Evolutionary conservation across 2,797 vertebrate genomes (phyloP).

Genomic region (Scolopax bukidnonensis): DNA sequence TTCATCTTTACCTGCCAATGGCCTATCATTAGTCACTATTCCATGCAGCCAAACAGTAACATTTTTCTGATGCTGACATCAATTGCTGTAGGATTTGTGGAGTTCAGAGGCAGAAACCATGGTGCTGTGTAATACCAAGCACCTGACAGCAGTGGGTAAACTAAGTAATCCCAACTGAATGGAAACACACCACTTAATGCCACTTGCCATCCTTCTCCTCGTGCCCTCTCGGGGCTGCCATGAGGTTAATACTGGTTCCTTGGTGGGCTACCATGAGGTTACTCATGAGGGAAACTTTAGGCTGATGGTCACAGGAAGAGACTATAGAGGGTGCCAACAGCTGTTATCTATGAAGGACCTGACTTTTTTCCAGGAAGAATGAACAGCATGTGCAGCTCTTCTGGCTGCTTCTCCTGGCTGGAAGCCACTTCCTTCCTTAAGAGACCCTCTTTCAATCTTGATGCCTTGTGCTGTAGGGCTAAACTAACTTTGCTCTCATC

Average conservation of each 20-base stretch:
- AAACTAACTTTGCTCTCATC: not conserved
- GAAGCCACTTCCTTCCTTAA: not conserved
- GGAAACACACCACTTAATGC: not conserved
- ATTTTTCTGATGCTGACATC: not conserved
- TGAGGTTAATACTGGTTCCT: not conserved
- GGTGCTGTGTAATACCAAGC: not conserved
- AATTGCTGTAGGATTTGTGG: not conserved
- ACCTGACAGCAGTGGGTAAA: not conserved
- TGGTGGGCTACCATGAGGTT: not conserved
- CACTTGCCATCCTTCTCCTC: not conserved
- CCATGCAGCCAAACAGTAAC: not conserved
- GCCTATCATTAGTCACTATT: not conserved
- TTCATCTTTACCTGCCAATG: not conserved
- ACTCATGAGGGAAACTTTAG: not conserved
- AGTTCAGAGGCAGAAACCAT: not conserved
- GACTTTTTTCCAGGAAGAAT: not conserved
- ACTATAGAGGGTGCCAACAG: not conserved
- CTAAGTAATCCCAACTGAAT: not conserved
- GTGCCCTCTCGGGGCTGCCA: not conserved
- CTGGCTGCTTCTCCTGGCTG: not conserved
- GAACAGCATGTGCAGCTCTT: not conserved
- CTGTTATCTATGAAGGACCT: not conserved
- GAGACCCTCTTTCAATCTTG: not conserved
- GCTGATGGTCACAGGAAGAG: not conserved
- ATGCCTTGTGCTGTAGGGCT: not conserved